Conservation (phyloP, 2,888 invertebrate genomes). For the Mythimna loreyi region DNA sequence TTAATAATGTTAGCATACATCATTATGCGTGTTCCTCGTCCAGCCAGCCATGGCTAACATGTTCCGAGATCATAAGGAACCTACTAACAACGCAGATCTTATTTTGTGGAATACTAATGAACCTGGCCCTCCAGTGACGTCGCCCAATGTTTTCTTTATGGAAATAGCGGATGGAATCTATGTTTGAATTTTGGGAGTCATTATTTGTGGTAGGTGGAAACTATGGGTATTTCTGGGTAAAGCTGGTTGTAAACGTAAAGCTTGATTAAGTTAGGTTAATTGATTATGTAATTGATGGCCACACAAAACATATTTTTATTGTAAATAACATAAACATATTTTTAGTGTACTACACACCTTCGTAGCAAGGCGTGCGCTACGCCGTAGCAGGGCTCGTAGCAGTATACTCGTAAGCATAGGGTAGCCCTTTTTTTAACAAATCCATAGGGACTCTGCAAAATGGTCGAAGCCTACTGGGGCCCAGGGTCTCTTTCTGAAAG, state of each 20-base stretch:
- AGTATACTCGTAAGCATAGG: not conserved
- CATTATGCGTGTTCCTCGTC: conserved; percentile 83
- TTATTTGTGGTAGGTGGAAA: conserved; percentile 2
- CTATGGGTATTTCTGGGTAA: not conserved
- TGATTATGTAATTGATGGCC: too few relatives aligned
- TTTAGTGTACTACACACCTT: too few relatives aligned
- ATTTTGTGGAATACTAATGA: conserved; percentile 79
- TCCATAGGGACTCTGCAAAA: too few relatives aligned
- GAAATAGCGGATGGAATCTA: conserved; percentile 65
- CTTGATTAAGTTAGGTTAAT: too few relatives aligned
- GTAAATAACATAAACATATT: too few relatives aligned
- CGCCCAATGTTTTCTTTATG: conserved; percentile 76
- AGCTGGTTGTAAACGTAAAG: too few relatives aligned
- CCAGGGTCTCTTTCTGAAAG: too few relatives aligned
- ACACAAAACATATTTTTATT: too few relatives aligned
- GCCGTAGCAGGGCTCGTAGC: conserved; percentile 42
- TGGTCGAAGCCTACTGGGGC: too few relatives aligned
- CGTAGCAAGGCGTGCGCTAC: conserved; percentile 31
- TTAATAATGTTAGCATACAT: conserved; percentile 84
- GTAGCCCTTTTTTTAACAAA: not conserved
- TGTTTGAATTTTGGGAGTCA: not conserved
- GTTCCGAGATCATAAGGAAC: conserved; percentile 69
- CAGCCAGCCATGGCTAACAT: conserved; percentile 77
- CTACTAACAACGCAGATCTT: conserved; percentile 66
- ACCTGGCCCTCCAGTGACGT: conserved; percentile 59